Base-by-base conservation (phyloP, 1,140 invertebrate species). In the Zaprionus camerounensis region DNA sequence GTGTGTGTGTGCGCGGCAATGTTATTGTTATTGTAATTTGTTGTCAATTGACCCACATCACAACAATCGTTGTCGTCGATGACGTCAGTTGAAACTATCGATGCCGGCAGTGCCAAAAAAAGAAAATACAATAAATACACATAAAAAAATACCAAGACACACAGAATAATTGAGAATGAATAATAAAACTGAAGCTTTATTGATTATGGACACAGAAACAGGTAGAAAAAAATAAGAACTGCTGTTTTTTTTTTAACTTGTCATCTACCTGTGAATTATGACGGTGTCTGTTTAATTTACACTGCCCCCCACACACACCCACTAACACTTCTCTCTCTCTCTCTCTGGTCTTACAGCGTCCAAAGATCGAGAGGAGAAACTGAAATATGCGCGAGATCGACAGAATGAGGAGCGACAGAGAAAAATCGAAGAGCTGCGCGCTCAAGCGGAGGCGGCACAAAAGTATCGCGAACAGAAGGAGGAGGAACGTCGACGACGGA, bases 391-490 rank as follows among this genome's bases (percentile, higher is more conserved):
- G 70, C 95, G 96, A 81, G 97, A 98, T 88, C 94, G 96, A 76
- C 96, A 97, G 93, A 96, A 97, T 94, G 96, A 97, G 91, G 97
- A 98, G 93, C 95, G 97, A 81, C 95, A 97, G 90, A 95, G 95
- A 84, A 96, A 97, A 92, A 94, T 98, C 80, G 96, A 97, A 93
- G 97, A 98, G 94, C 94, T 98, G 75, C 96, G 97, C 86, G 95
- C 96, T 88, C 96, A 97, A 93, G 97, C 97, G 56, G 94, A 97
- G 62, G 96, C 96, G 53, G 96, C 97, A 82, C 97, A 98, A 94
- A 95, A 95, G 80, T 97, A 97, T 93, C 95, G 97, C 38, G 97
- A 97, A 94, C 96, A 97, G 93, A 96, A 97, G 86, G 97, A 98
- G 92, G 96, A 97, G 81, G 97, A 98, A 92, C 93, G 97, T 55